These are phyloP conservation scores for Meteorus cinctellus DNA, from an alignment of 2,888 invertebrate species.

Conservation along the genomic window DNA sequence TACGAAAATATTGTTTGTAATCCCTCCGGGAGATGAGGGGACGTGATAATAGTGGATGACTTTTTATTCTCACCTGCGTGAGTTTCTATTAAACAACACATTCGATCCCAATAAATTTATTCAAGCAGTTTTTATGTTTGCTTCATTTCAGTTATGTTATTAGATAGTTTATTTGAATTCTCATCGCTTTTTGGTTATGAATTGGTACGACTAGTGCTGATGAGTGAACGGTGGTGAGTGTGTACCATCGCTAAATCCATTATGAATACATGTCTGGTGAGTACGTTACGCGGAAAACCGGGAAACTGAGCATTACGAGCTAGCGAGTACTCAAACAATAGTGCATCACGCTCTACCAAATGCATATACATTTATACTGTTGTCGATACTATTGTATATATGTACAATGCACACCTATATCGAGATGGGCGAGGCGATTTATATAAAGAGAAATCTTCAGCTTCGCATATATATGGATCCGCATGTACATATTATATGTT, in stretches of 20 bases:
- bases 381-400: conserved; percentile 6
- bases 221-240: conserved; percentile 12
- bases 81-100: background rate
- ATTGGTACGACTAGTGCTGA: background rate
- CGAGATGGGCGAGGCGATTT: background rate
- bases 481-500: conserved; percentile 1
- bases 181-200: background rate
- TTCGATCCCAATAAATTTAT: background rate
- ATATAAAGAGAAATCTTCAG: background rate
- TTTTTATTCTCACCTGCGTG: too few relatives aligned
- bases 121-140: background rate
- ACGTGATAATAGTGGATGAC: too few relatives aligned
- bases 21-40: too few relatives aligned
- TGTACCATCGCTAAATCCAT: conserved; percentile 31
- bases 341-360: conserved; percentile 52
- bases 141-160: background rate
- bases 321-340: conserved; percentile 55
- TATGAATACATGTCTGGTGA: conserved; percentile 50
- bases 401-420: background rate
- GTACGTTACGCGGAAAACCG: conserved; percentile 48
- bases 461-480: background rate
- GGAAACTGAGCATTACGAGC: conserved; percentile 54
- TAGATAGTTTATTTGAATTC: background rate
- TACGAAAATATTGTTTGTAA: too few relatives aligned
- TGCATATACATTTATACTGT: conserved; percentile 50